Conservation (phyloP, 2,113 vertebrate genomes). For the Noturus placidus region DNA sequence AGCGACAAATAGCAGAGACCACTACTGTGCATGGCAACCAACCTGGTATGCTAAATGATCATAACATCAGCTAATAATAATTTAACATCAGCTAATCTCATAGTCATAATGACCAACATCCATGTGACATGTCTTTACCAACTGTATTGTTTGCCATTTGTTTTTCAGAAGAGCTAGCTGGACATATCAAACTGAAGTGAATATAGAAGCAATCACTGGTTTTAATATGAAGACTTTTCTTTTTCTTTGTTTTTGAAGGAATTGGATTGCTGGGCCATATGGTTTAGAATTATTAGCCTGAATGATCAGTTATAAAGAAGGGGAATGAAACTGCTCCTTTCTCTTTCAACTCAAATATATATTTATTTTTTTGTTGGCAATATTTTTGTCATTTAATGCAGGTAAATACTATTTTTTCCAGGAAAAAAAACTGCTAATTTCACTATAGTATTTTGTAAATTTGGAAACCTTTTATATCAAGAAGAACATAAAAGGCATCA, state of each 20-base stretch:
- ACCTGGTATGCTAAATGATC: conserved; percentile 28
- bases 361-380: background rate
- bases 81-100: background rate
- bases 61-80: background rate
- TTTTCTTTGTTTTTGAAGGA: background rate
- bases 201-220: background rate
- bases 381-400: conserved; percentile 11
- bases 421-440: background rate
- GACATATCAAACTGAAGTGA: conserved; percentile 30
- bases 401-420: conserved; percentile 10
- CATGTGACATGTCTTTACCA: background rate
- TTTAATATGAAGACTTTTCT: background rate
- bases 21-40: conserved; percentile 46
- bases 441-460: conserved; percentile 11
- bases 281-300: background rate
- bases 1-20: conserved; percentile 67
- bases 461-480: conserved; percentile 27
- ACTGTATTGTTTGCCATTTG: background rate
- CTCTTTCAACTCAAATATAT: background rate
- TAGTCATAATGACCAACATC: background rate
- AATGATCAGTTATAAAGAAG: background rate
- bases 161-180: conserved; percentile 43
- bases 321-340: background rate
- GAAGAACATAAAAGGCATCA: conserved; percentile 1
- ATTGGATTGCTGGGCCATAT: conserved; percentile 9